A percentile compares a stretch with the other conserved stretches of the same genome.
Conservation (phyloP, 64 coral and sea anemone species). For the Stichodactyla mertensii region DNA sequence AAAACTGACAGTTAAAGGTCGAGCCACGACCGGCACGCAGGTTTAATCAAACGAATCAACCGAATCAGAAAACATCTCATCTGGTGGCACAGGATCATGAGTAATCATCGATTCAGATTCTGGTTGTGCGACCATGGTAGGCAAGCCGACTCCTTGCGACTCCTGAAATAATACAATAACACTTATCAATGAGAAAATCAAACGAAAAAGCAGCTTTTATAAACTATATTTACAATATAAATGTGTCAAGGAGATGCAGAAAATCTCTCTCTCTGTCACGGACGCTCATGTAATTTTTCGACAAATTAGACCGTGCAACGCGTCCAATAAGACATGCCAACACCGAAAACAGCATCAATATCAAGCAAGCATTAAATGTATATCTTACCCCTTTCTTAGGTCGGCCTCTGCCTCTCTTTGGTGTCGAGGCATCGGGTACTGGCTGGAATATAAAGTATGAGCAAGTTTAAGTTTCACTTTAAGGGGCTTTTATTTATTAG, state of each 20-base stretch:
- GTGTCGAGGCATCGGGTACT: slow-evolving; percentile 53
- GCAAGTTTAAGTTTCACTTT: no score
- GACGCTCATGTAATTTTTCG: no score
- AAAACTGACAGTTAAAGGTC: neutral
- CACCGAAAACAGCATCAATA: no score
- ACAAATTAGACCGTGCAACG: no score
- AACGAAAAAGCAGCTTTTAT: neutral
- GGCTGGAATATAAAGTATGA: slow-evolving; percentile 42
- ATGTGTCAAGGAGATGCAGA: no score
- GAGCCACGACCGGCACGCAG: neutral
- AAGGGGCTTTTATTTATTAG: no score
- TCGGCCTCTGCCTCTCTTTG: slow-evolving; percentile 74
- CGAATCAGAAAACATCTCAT: slow-evolving; percentile 25
- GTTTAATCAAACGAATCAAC: slow-evolving; percentile 3
- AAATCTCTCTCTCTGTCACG: no score
- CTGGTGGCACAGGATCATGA: slow-evolving; percentile 18
- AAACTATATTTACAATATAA: no score
- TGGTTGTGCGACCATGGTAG: slow-evolving; percentile 1
- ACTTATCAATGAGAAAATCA: neutral
- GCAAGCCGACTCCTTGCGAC: slow-evolving; percentile 2
- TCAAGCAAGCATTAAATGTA: neutral
- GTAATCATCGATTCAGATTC: neutral
- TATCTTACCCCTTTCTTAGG: slow-evolving; percentile 79
- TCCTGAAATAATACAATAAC: neutral
- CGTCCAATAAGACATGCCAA: no score